Conservation (phyloP, 2,113 vertebrate genomes). For the Macquaria ambigua region DNA sequence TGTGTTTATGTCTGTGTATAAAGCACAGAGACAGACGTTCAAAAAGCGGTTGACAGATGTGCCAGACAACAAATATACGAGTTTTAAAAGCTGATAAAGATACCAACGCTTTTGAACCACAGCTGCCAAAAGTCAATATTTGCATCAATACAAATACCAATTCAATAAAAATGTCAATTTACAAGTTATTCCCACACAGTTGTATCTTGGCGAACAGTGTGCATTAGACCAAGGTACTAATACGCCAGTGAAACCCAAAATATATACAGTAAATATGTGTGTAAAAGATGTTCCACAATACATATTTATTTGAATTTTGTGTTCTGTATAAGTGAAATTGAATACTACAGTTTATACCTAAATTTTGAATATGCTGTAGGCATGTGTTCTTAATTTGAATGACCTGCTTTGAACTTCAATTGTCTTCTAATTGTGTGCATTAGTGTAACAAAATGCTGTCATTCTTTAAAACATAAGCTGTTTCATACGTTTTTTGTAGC, state of each 20-base stretch:
- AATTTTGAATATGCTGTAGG: too few relatives aligned
- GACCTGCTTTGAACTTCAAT: too few relatives aligned
- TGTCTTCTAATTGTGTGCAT: background rate
- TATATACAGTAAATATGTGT: too few relatives aligned
- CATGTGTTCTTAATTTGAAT: too few relatives aligned
- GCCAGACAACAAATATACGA: background rate
- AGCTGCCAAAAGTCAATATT: background rate
- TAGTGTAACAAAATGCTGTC: background rate
- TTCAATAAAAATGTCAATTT: background rate
- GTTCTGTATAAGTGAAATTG: too few relatives aligned
- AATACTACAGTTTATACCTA: too few relatives aligned
- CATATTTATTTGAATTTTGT: background rate
- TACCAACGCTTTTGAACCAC: background rate
- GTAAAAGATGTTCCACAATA: background rate
- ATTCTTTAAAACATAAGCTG: background rate
- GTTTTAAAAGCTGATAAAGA: background rate
- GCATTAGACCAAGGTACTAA: background rate
- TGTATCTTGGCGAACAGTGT: background rate
- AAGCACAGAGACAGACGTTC: background rate
- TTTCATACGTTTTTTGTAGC: background rate
- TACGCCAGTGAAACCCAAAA: background rate
- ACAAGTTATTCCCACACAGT: background rate
- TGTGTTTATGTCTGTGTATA: background rate
- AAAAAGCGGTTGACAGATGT: background rate
- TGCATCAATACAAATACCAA: background rate